A percentile compares a stretch with the other conserved stretches of the same genome.
Conservation (phyloP, 1,140 invertebrate genomes). For the Triops cancriformis region DNA sequence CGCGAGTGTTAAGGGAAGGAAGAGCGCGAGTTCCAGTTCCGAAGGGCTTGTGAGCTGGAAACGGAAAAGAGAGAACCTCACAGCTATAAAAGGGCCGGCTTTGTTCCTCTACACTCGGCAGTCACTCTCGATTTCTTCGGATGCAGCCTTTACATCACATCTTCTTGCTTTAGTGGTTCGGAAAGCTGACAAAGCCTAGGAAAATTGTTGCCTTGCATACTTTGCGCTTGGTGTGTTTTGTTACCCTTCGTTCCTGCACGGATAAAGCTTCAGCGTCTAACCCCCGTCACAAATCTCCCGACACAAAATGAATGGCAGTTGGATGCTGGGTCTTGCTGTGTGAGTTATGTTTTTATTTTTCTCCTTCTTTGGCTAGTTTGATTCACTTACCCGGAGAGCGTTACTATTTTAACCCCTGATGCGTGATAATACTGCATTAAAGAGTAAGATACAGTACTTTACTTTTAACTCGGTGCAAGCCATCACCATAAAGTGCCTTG, state of each 20-base stretch:
- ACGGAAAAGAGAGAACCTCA: neutral
- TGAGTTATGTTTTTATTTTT: neutral
- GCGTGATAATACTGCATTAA: neutral
- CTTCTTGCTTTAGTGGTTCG: neutral
- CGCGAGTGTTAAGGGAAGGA: neutral
- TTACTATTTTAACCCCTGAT: neutral
- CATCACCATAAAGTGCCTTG: neutral
- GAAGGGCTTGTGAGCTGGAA: neutral
- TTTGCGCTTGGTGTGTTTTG: neutral
- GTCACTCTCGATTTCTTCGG: conserved; percentile 5
- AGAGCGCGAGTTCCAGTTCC: conserved; percentile 3
- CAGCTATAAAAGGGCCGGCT: conserved; percentile 8
- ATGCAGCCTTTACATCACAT: neutral
- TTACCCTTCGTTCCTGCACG: neutral
- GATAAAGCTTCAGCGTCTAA: neutral
- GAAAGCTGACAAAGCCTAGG: neutral
- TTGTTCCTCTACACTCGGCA: conserved; percentile 5
- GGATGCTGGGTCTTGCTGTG: neutral
- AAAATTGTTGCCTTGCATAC: neutral
- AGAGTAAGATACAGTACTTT: neutral
- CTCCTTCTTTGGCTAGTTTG: neutral
- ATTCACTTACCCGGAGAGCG: neutral
- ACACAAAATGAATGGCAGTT: neutral
- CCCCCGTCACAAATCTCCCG: neutral
- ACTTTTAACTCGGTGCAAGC: neutral